phyloP scores from a whole-genome alignment of 1,140 invertebrate genomes.

The Zaprionus inermis region DNA sequence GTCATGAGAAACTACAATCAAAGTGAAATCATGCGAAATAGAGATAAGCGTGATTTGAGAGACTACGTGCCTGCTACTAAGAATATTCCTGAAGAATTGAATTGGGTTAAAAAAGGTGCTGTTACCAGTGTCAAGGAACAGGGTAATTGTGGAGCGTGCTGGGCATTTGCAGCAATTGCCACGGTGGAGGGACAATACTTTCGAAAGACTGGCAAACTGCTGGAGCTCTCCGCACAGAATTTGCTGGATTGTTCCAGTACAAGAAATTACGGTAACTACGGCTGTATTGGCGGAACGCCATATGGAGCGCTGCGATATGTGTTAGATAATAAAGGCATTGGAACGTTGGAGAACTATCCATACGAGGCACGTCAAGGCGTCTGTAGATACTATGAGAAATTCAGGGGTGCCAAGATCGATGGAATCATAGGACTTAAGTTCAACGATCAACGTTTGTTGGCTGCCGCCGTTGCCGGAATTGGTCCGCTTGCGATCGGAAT shows the following conservation, averaged over 20 bases:
- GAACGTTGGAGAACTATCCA: slow-evolving; percentile 89
- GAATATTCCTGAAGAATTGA: slow-evolving; percentile 88
- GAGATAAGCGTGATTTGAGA: slow-evolving; percentile 80
- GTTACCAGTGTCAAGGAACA: slow-evolving; percentile 61
- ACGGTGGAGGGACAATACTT: slow-evolving; percentile 90
- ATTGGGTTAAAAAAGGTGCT: slow-evolving; percentile 91
- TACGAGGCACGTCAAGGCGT: slow-evolving; percentile 87
- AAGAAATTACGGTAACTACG: slow-evolving; percentile 90
- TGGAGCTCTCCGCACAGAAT: slow-evolving; percentile 95
- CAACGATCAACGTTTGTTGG: slow-evolving; percentile 88
- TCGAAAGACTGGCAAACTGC: slow-evolving; percentile 86
- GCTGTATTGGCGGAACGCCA: slow-evolving; percentile 92
- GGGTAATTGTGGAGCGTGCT: slow-evolving; percentile 85
- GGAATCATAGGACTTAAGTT: slow-evolving; percentile 86
- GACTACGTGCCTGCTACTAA: slow-evolving; percentile 90
- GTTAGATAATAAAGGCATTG: slow-evolving; percentile 89
- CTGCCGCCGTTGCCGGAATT: slow-evolving; percentile 87
- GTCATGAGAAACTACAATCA: slow-evolving; percentile 84
- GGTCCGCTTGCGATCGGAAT: slow-evolving; percentile 87
- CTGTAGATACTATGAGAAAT: not conserved
- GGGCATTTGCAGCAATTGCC: slow-evolving; percentile 86
- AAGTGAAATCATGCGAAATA: no score
- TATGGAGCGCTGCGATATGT: slow-evolving; percentile 90
- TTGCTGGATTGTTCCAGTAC: slow-evolving; percentile 91
- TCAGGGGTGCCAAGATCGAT: not conserved